Evolutionary conservation across 2,888 invertebrate species (phyloP).

Genomic region (Minunthozetes semirufus): DNA sequence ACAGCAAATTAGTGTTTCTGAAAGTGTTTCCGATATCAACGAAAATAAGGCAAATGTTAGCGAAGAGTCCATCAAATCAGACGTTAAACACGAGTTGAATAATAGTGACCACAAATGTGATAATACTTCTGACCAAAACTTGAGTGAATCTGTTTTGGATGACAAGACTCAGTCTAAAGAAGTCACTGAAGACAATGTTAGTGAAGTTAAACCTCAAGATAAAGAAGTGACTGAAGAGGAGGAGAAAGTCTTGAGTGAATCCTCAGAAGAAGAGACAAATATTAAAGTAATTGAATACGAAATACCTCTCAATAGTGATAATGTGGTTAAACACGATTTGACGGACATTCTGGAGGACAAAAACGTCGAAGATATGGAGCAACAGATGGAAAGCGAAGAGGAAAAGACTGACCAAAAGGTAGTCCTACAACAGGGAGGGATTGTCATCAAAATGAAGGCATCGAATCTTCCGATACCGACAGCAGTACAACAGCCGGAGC

Average conservation of each 20-base stretch:
- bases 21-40: background rate
- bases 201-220: background rate
- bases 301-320: conserved; percentile 26
- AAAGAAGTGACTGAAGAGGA: conserved; percentile 1
- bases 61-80: conserved; percentile 8
- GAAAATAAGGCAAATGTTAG: background rate
- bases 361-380: background rate
- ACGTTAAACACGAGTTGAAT: background rate
- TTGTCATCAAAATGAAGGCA: conserved; percentile 34
- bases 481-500: background rate
- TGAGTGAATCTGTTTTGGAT: background rate
- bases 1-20: background rate
- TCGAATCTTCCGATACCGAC: background rate
- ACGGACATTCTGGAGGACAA: background rate
- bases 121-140: background rate
- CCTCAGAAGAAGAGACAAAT: conserved; percentile 15
- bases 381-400: background rate
- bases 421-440: conserved; percentile 10
- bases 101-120: conserved; percentile 13
- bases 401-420: conserved; percentile 5
- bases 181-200: background rate
- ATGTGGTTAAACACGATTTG: conserved; percentile 1
- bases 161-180: background rate
- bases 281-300: conserved; percentile 33
- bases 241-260: background rate